Percentiles rank a stretch among this genome's conserved stretches.
These are phyloP conservation scores for Catonia carolina DNA, from an alignment of 2,888 invertebrate genomes.

Conservation along the genomic window DNA sequence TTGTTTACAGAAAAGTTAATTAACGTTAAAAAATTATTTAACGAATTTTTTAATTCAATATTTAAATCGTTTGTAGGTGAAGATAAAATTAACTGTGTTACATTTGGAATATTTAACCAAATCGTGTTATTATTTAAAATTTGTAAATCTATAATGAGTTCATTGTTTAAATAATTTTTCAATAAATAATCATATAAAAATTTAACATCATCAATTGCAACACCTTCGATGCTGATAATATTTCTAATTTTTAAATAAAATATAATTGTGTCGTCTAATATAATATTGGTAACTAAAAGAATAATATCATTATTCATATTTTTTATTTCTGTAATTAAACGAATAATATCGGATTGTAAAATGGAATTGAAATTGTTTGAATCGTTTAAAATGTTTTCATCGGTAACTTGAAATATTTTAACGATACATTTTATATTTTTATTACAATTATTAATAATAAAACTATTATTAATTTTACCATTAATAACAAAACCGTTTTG, in stretches of 20 bases:
- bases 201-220: background rate
- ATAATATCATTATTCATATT: background rate
- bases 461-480: conserved; percentile 5
- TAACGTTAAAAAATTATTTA: background rate
- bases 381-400: background rate
- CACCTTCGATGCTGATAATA: background rate
- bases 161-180: too few species aligned
- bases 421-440: too few species aligned
- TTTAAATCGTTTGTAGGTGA: conserved; percentile 1
- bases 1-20: background rate
- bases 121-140: too few species aligned
- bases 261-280: conserved; percentile 8
- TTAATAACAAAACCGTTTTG: conserved; percentile 18
- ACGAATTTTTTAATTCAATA: background rate
- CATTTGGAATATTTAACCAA: background rate
- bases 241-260: conserved; percentile 14
- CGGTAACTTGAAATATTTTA: too few species aligned
- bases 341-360: conserved; percentile 14
- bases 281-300: conserved; percentile 16
- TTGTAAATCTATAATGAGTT: too few species aligned
- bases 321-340: background rate
- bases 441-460: background rate
- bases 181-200: background rate
- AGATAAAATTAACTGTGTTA: conserved; percentile 1
- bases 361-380: conserved; percentile 3